These are phyloP conservation scores for Nemotelus nigrinus DNA, from an alignment of 2,888 invertebrate species.

Conservation along the genomic window DNA sequence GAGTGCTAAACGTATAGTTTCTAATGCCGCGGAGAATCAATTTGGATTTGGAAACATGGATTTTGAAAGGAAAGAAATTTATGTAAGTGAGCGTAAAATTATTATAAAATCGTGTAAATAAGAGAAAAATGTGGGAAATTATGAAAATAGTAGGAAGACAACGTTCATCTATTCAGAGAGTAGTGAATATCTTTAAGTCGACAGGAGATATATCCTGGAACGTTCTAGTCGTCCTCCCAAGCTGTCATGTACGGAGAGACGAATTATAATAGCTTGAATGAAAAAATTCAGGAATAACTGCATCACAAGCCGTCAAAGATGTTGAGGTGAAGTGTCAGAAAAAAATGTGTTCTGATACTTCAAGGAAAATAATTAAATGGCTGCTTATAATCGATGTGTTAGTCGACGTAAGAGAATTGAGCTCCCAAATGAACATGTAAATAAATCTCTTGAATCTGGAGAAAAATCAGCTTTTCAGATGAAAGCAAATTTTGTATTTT, in stretches of 20 bases:
- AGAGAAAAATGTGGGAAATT: constrained; percentile 9
- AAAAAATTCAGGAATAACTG: no score
- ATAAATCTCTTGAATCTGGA: not conserved
- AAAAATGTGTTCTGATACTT: no score
- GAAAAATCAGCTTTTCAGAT: not conserved
- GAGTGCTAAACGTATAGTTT: not conserved
- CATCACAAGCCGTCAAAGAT: no score
- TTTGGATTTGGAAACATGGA: not conserved
- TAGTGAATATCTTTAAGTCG: constrained; percentile 44
- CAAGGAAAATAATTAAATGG: no score
- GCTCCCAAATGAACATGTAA: constrained; percentile 1
- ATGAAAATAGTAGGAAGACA: constrained; percentile 18
- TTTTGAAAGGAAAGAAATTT: no score
- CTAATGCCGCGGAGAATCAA: not conserved
- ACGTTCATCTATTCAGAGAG: constrained; percentile 40
- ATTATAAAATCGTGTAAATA: not conserved
- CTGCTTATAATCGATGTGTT: no score
- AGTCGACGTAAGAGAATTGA: constrained; percentile 35
- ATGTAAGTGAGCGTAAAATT: constrained; percentile 9
- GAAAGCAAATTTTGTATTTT: constrained; percentile 1
- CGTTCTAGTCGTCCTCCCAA: no score
- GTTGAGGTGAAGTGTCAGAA: no score
- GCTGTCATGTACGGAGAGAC: no score
- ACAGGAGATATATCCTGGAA: constrained; percentile 37
- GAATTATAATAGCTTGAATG: no score